Evolutionary conservation across 2,888 invertebrate genomes (phyloP).

Genomic region (Andrena dorsata): DNA sequence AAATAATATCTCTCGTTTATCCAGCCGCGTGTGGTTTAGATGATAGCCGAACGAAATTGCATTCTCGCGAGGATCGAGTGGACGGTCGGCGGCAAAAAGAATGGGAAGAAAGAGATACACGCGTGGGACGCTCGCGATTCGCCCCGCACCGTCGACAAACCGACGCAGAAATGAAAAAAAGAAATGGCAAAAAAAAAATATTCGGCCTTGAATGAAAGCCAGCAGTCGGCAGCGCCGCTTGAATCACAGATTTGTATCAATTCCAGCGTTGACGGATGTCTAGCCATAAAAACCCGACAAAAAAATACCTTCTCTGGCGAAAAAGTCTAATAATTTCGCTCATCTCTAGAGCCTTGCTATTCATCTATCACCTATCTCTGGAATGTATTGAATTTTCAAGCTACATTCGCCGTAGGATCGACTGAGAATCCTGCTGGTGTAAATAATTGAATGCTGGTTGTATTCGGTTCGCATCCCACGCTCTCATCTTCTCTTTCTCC

Average conservation of each 20-base stretch:
- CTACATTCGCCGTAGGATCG: neutral
- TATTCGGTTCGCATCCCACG: constrained; percentile 28
- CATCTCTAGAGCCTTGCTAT: neutral
- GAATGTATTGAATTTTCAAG: constrained; percentile 1
- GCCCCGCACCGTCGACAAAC: neutral
- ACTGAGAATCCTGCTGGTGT: constrained; percentile 52
- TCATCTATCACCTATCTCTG: too few species aligned
- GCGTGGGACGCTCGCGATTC: neutral
- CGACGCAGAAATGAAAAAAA: neutral
- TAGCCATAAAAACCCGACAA: neutral
- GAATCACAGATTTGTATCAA: constrained; percentile 27
- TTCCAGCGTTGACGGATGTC: neutral
- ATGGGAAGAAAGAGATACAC: constrained; percentile 6
- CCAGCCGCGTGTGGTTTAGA: constrained; percentile 23
- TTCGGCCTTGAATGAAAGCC: constrained; percentile 31
- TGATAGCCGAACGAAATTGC: constrained; percentile 28
- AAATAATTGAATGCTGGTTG: constrained; percentile 52
- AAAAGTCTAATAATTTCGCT: too few species aligned
- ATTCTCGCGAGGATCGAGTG: neutral
- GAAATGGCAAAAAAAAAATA: constrained; percentile 1
- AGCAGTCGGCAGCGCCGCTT: too few species aligned
- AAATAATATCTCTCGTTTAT: constrained; percentile 34
- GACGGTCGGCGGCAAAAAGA: neutral
- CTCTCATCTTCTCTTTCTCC: neutral
- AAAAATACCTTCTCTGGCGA: neutral